Base-by-base conservation (phyloP, 2,113 vertebrate species). In the Henicopernis longicauda region DNA sequence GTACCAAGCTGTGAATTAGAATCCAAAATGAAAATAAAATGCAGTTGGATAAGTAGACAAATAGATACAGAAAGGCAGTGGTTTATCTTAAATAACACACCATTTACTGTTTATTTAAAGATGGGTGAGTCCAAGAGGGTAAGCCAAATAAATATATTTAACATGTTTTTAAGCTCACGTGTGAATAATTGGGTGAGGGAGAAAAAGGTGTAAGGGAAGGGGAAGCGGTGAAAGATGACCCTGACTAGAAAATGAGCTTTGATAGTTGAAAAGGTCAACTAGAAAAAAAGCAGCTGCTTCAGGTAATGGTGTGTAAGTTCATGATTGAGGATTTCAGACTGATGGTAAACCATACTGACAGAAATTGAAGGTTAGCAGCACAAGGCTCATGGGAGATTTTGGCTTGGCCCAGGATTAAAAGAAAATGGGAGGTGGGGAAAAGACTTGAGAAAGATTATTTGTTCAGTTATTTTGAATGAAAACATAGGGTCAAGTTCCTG, bases 241-340 rank as follows among this genome's bases (percentile, higher is more conserved):
- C 50, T 78, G 61, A 79, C 44, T 91, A 9, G 88, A 85, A 93
- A 82, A 89, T 22, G 49, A 87, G 40, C 49, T 91, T 77, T 54
- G 23, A 12, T 91, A 73, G 42, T 90, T 89, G 95, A 89, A 95
- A 89, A 94, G 81, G 81, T 91, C 73, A 85, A 32, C 77, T 85
- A 87, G 83, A 36, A 83, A 67, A 63, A 86, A 72, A 61, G 13
- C 36, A 87, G 58, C 58, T 65, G 73, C 73, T 94, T 87, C 65
- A 77, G 66, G 83, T 95, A 93, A 57, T 2, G 5, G 54, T 72
- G 81, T 82, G 66, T 81, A 66, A 90, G 78, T 58, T 89, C 66
- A 32, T 69, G 49, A 94, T 31, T 76, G 89, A 89, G 61, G 66
- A 82, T 94, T 93, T 96, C 89, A 76, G 54, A 7, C 73, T 74